Base-by-base conservation (phyloP, 1,140 invertebrate genomes). In the Tribolium madens region DNA sequence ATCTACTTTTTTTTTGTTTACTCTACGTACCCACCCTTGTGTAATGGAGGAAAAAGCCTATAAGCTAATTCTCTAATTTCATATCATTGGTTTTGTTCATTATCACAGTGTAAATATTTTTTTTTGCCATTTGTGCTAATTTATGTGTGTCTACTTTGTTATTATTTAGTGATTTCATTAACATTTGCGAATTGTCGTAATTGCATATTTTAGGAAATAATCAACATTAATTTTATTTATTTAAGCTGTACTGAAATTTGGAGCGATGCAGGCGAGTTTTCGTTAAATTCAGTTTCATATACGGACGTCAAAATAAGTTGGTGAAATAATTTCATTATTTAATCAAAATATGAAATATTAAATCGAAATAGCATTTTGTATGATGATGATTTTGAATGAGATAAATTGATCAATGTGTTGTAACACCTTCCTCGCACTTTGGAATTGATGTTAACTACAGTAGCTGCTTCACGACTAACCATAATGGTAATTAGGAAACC, bases 401-500 rank as follows among this genome's bases (percentile, higher is more conserved):
- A 3, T 21, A 36, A 36, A 36, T 36, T 36, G 6, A 36, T 36
- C 33, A 36, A 9, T 31, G 26, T 6, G 26, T 36, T 10, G 33
- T n/a, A 7, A 42, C n/a, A 42, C 36, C 21, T 17, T 17, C n/a
- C n/a, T n/a, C n/a, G 48, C 48, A 2, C 6, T 6, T 6, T 4
- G 10, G 26, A 71, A 48, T 15, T 73, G 71, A 10, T 18, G 52
- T 42, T 57, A 57, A 57, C 17, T 21, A 18, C 17, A 9, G 50
- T 57, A 53, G 13, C 72, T 18, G 57, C 73, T 53, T 74, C 64
- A 21, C 77, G 76, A 72, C 75, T 69, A 26, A 76, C 52, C 57
- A 71, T 75, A 76, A 74, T 60, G 21, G 72, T 77, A 77, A 79
- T 79, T 74, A 77, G 71, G 72, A 79, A 77, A 77, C 76, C 78